These are phyloP conservation scores for Heteromyza rotundicornis DNA, from an alignment of 2,888 invertebrate genomes.

Conservation along the genomic window DNA sequence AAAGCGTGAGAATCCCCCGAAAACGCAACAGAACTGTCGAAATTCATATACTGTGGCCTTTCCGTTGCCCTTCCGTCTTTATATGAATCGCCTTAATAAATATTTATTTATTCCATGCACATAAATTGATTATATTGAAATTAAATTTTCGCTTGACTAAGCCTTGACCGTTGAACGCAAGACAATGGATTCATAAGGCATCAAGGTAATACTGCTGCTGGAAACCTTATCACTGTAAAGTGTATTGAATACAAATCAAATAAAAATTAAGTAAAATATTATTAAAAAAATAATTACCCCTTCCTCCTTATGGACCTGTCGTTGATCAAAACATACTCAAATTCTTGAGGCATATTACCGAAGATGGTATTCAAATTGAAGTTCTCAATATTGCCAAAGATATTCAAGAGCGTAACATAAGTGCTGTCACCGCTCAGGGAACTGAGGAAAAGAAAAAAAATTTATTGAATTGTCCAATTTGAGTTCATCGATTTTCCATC, in stretches of 20 bases:
- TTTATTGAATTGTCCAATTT: neutral
- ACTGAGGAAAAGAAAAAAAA: slow-evolving; percentile 34
- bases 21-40: too few relatives aligned
- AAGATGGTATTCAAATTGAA: slow-evolving; percentile 57
- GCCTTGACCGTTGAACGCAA: slow-evolving; percentile 39
- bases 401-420: slow-evolving; percentile 64
- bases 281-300: slow-evolving; percentile 39
- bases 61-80: too few relatives aligned
- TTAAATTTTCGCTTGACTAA: too few relatives aligned
- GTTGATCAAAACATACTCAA: slow-evolving; percentile 52
- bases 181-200: slow-evolving; percentile 51
- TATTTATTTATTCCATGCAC: too few relatives aligned
- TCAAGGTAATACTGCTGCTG: slow-evolving; percentile 39
- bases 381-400: slow-evolving; percentile 55
- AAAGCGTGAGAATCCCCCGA: too few relatives aligned
- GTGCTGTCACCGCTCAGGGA: slow-evolving; percentile 43
- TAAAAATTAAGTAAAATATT: neutral
- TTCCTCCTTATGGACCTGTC: slow-evolving; percentile 46
- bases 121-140: too few relatives aligned
- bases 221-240: slow-evolving; percentile 39
- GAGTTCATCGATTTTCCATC: too few relatives aligned
- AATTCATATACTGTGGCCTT: too few relatives aligned
- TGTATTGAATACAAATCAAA: too few relatives aligned
- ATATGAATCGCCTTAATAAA: too few relatives aligned
- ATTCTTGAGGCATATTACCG: slow-evolving; percentile 35